Percentiles rank a stretch among this genome's conserved stretches.
These are phyloP conservation scores for Torymus auratus DNA, from an alignment of 2,888 invertebrate species.

Conservation along the genomic window DNA sequence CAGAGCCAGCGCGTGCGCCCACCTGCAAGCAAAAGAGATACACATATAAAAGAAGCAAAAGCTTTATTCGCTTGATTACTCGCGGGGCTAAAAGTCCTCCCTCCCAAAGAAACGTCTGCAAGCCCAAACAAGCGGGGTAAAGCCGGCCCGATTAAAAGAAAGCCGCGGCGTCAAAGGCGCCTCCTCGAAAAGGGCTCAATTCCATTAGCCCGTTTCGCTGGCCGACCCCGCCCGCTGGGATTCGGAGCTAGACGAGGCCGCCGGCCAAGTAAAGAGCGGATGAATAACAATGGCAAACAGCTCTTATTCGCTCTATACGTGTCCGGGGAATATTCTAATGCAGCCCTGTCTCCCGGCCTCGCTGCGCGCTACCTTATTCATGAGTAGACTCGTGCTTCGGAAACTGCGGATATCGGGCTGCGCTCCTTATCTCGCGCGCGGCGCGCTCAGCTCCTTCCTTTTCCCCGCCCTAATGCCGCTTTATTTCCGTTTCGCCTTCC, in stretches of 20 bases:
- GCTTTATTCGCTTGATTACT: conserved; percentile 52
- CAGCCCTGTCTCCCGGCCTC: no score
- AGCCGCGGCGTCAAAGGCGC: conserved; percentile 31
- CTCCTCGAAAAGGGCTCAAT: conserved; percentile 24
- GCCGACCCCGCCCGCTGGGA: conserved; percentile 8
- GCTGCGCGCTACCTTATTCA: conserved; percentile 67
- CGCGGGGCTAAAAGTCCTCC: not conserved
- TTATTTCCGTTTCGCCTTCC: not conserved
- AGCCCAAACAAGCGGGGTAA: conserved; percentile 41
- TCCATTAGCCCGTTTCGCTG: conserved; percentile 47
- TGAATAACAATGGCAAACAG: conserved; percentile 65
- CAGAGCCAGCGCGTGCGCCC: conserved; percentile 57
- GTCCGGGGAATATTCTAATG: conserved; percentile 66
- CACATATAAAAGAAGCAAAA: conserved; percentile 9
- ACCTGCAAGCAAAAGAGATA: conserved; percentile 61
- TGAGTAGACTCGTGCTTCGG: conserved; percentile 61
- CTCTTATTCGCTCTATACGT: conserved; percentile 66
- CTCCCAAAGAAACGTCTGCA: conserved; percentile 41
- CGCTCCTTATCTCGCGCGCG: not conserved
- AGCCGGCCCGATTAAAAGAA: conserved; percentile 46
- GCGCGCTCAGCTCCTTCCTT: not conserved
- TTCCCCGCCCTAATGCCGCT: not conserved
- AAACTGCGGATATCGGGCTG: conserved; percentile 31
- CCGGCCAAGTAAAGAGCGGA: conserved; percentile 42
- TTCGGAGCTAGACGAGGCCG: conserved; percentile 12